A percentile compares a stretch with the other conserved stretches of the same genome.
Evolutionary conservation across 92 coral and sea anemone species (phyloP).

Genomic region (Phenganax stokvisi): DNA sequence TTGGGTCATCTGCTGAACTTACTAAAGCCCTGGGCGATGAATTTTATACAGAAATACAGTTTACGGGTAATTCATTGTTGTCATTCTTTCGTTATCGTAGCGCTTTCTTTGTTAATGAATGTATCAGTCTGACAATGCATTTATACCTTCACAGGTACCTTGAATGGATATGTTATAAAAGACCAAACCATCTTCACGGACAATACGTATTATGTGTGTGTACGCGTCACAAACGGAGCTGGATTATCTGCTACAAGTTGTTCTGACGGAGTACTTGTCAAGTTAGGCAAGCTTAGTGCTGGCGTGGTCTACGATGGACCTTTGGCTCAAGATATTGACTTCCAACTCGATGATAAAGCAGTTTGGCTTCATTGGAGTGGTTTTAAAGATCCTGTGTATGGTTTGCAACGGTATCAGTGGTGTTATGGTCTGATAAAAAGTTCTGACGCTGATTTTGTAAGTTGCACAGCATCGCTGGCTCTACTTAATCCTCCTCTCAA

Average conservation of each 20-base stretch:
- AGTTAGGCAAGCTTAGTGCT: conserved; percentile 73
- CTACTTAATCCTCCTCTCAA: conserved; percentile 45
- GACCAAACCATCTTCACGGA: conserved; percentile 65
- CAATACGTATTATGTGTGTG: conserved; percentile 68
- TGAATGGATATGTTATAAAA: conserved; percentile 65
- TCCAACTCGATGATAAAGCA: conserved; percentile 84
- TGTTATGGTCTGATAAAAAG: conserved; percentile 63
- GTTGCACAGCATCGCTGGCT: conserved; percentile 60
- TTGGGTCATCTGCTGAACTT: conserved; percentile 48
- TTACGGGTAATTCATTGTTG: conserved; percentile 3
- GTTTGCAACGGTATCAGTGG: conserved; percentile 73
- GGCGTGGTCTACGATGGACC: conserved; percentile 87
- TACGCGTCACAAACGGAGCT: conserved; percentile 83
- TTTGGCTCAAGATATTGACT: conserved; percentile 64
- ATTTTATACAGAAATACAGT: conserved; percentile 48
- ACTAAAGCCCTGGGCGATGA: conserved; percentile 32
- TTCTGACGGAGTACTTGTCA: conserved; percentile 57
- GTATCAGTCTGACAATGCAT: background rate
- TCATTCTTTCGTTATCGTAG: background rate
- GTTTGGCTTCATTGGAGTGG: conserved; percentile 94
- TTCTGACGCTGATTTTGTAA: conserved; percentile 26
- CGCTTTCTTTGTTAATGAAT: background rate
- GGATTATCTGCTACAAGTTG: conserved; percentile 79
- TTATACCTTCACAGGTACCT: conserved; percentile 33
- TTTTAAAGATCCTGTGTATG: conserved; percentile 83